A percentile compares a stretch with the other conserved stretches of the same genome.
phyloP scores from a whole-genome alignment of 2,113 vertebrate species.

The Oryctolagus cuniculus region DNA sequence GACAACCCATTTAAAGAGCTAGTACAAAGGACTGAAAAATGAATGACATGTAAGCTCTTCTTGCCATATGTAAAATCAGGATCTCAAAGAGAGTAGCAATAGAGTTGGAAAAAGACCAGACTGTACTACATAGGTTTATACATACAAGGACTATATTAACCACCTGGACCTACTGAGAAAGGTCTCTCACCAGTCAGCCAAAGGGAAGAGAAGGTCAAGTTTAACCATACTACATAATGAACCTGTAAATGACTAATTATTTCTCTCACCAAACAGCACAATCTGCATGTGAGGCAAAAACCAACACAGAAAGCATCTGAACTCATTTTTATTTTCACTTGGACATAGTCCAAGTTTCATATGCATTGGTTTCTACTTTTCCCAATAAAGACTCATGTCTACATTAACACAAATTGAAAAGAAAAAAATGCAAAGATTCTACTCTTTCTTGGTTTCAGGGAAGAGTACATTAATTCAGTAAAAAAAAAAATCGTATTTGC shows the following conservation, averaged over 20 bases:
- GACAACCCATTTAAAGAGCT: conserved; percentile 72
- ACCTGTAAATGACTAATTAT: conserved; percentile 83
- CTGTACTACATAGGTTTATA: conserved; percentile 65
- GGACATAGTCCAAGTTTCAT: conserved; percentile 78
- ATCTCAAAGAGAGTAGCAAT: conserved; percentile 51
- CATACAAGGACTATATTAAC: conserved; percentile 58
- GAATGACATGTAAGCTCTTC: conserved; percentile 66
- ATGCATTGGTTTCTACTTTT: conserved; percentile 69
- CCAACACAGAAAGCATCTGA: conserved; percentile 79
- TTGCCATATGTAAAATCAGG: conserved; percentile 70
- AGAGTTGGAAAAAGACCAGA: conserved; percentile 52
- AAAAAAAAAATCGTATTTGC: conserved; percentile 81
- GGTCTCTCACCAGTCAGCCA: conserved; percentile 74
- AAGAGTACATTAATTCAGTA: conserved; percentile 70
- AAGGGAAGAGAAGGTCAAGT: conserved; percentile 76
- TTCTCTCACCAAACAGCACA: conserved; percentile 81
- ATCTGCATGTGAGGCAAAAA: conserved; percentile 75
- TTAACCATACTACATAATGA: conserved; percentile 76
- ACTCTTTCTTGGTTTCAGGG: conserved; percentile 75
- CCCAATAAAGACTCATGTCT: conserved; percentile 80
- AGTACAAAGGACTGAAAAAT: conserved; percentile 70
- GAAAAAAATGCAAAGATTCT: conserved; percentile 70
- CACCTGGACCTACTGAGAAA: conserved; percentile 82
- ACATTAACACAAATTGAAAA: conserved; percentile 81
- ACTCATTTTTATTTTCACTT: conserved; percentile 63